Evolutionary conservation across 2,888 invertebrate species (phyloP), one percentile per base, ranked within the genome.

Genomic region (Spicauda simplicius): DNA sequence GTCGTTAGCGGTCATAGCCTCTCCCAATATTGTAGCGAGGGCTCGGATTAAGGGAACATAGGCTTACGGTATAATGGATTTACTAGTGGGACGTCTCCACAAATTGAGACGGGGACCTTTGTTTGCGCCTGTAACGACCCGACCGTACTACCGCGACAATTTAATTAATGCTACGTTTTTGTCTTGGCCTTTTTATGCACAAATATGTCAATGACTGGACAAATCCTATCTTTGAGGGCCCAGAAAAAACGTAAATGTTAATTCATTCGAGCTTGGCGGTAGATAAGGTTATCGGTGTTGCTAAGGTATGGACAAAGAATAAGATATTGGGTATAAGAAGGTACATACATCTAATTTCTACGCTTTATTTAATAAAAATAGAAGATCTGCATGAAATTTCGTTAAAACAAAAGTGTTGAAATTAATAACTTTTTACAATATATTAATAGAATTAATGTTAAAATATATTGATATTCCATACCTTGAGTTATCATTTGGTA

Each of bases 21-120:
- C 64, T 25, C 25, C 59, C 73, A 73, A 75, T 73, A 74, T 72
- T 72, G 74, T 72, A 69, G 73, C 18, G 50, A 25, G 25, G 25
- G 25, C 25, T 25, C 25, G 25, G 83, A 82, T 84, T 84, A 84
- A 73, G 73, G 72, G 73, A 72, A 75, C 76, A 76, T 79, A 78
- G 78, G 75, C 77, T 77, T 73, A 72, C 56, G 73, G 71, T 76
- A 78, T 83, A 85, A 83, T 86, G 79, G 83, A 84, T 85, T 83
- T 82, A 80, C 78, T 78, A 74, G 69, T 76, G 73, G 76, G 77
- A 76, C 73, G 71, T 72, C 74, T 73, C 75, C 73, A 68, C 74
- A 77, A 80, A 78, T 75, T 78, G 76, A 72, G 70, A 70, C 25
- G 25, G 68, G 18, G 65, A 62, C 61, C 73, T 74, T 75, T 78